phyloP scores from a whole-genome alignment of 2,888 invertebrate genomes.

The Drosophila seclusa region DNA sequence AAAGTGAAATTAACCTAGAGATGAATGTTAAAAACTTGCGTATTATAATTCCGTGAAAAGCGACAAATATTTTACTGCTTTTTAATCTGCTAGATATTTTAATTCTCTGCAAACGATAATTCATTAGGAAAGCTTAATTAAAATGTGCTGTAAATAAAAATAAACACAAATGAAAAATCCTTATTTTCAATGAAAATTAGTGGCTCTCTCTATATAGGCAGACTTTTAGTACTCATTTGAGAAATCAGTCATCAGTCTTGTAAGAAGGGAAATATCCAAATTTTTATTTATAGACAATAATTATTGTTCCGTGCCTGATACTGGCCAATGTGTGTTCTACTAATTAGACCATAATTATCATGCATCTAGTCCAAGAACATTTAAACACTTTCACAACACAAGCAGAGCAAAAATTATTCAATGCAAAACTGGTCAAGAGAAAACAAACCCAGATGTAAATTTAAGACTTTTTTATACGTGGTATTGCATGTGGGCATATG shows the following conservation, averaged over 20 bases:
- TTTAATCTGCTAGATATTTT: background rate
- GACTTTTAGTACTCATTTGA: background rate
- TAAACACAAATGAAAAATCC: no score
- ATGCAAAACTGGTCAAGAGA: conserved; percentile 37
- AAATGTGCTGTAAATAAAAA: background rate
- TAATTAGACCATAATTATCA: conserved; percentile 28
- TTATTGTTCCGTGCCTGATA: background rate
- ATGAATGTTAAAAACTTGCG: conserved; percentile 21
- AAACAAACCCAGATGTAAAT: conserved; percentile 11
- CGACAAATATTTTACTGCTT: conserved; percentile 37
- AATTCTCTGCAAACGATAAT: background rate
- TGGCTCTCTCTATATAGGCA: background rate
- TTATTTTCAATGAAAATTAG: background rate
- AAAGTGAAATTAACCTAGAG: conserved; percentile 68
- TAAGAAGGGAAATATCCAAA: background rate
- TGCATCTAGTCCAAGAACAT: conserved; percentile 62
- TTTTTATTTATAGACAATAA: background rate
- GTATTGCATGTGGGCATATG: conserved; percentile 52
- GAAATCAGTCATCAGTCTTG: background rate
- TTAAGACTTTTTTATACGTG: conserved; percentile 19
- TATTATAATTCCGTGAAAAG: conserved; percentile 51
- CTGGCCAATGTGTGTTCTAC: background rate
- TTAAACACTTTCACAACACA: conserved; percentile 75
- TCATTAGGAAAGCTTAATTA: background rate
- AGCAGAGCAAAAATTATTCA: conserved; percentile 65